Percentiles rank a stretch among this genome's conserved stretches.
Evolutionary conservation across 1,140 invertebrate genomes (phyloP).

Genomic region (Diabrotica virgifera): DNA sequence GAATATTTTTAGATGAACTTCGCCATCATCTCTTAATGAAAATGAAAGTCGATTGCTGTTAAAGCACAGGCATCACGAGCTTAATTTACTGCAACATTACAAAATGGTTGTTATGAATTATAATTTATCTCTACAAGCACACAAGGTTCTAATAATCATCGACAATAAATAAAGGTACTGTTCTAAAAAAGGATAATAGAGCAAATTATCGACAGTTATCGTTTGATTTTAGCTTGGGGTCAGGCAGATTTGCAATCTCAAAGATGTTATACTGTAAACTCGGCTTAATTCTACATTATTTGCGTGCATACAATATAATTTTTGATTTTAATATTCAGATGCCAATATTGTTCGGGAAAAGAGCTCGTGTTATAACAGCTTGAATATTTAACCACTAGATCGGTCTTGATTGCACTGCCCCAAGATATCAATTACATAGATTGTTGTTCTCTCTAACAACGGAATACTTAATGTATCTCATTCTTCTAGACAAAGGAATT

Average conservation of each 20-base stretch:
- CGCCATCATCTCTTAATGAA: too few relatives aligned
- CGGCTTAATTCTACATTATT: slow-evolving; percentile 36
- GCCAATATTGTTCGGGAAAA: slow-evolving; percentile 45
- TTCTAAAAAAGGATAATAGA: slow-evolving; percentile 25
- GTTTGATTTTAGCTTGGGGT: slow-evolving; percentile 20
- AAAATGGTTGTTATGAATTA: slow-evolving; percentile 13
- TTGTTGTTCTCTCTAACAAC: slow-evolving; percentile 45
- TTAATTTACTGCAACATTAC: not conserved
- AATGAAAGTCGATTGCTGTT: too few relatives aligned
- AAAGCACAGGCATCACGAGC: too few relatives aligned
- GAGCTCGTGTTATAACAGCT: slow-evolving; percentile 37
- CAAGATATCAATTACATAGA: slow-evolving; percentile 49
- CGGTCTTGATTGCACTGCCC: slow-evolving; percentile 45
- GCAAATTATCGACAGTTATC: slow-evolving; percentile 39
- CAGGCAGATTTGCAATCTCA: slow-evolving; percentile 27
- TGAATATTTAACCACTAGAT: slow-evolving; percentile 46
- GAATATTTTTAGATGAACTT: too few relatives aligned
- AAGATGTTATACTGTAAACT: slow-evolving; percentile 27
- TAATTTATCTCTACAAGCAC: slow-evolving; percentile 12
- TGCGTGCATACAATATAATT: slow-evolving; percentile 40
- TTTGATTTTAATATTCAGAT: slow-evolving; percentile 42
- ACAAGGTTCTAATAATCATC: slow-evolving; percentile 20
- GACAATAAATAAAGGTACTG: slow-evolving; percentile 20
- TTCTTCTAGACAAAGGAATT: slow-evolving; percentile 42
- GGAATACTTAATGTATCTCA: slow-evolving; percentile 45